phyloP scores from a whole-genome alignment of 2,888 invertebrate species.

The Scaptomyza polygonia region DNA sequence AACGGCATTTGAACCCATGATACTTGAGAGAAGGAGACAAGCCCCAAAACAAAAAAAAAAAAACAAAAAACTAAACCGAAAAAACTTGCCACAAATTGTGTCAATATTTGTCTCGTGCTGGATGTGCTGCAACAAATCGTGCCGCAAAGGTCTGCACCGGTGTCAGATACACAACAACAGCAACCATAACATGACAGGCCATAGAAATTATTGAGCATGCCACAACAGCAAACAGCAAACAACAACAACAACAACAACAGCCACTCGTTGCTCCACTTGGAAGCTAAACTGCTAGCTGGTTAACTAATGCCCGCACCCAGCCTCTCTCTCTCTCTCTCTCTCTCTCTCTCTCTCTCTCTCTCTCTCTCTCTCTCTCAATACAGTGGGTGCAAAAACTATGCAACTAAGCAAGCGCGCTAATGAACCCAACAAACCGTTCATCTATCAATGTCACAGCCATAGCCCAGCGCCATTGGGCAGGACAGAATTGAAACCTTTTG shows the following conservation, averaged over 20 bases:
- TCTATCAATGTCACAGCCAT: slow-evolving; percentile 74
- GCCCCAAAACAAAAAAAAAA: slow-evolving; percentile 30
- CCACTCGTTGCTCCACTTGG: slow-evolving; percentile 54
- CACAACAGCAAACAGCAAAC: slow-evolving; percentile 35
- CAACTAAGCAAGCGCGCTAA: slow-evolving; percentile 59
- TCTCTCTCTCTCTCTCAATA: too few relatives aligned
- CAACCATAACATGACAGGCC: slow-evolving; percentile 71
- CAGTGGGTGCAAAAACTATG: slow-evolving; percentile 74
- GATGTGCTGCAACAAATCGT: slow-evolving; percentile 83
- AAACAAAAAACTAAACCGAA: background rate
- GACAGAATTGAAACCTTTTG: slow-evolving; percentile 72
- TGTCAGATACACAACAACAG: slow-evolving; percentile 72
- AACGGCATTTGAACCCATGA: slow-evolving; percentile 67
- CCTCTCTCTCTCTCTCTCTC: too few relatives aligned
- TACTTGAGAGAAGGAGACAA: slow-evolving; percentile 22
- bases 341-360: too few relatives aligned
- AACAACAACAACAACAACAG: slow-evolving; percentile 16
- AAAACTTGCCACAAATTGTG: slow-evolving; percentile 74
- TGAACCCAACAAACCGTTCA: slow-evolving; percentile 68
- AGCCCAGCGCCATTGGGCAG: slow-evolving; percentile 1
- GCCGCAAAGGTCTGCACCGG: slow-evolving; percentile 83
- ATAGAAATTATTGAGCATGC: slow-evolving; percentile 77
- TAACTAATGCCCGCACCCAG: slow-evolving; percentile 69
- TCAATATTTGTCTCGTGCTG: slow-evolving; percentile 78
- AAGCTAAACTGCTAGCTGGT: slow-evolving; percentile 25